These are phyloP conservation scores for Onychomys torridus DNA, from an alignment of 2,797 vertebrate species.

Conservation along the genomic window DNA sequence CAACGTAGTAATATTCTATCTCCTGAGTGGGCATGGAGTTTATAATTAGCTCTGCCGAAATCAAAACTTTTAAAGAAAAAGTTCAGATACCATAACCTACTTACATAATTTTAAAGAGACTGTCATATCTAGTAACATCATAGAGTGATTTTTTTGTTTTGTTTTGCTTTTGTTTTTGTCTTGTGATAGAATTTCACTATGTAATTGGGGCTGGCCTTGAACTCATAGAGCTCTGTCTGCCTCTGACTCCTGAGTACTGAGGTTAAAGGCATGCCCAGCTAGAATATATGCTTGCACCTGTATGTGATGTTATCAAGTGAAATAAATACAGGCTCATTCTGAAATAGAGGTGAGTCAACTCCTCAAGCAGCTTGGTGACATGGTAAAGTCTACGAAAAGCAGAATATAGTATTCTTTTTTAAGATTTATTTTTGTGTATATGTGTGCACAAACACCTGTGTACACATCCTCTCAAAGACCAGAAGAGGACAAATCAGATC, in stretches of 20 bases:
- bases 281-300: background rate
- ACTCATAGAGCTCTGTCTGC: background rate
- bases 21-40: background rate
- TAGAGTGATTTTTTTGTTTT: background rate
- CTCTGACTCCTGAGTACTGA: background rate
- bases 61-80: background rate
- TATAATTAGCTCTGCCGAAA: constrained; percentile 16
- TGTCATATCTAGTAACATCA: background rate
- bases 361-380: background rate
- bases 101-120: constrained; percentile 14
- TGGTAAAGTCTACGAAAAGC: background rate
- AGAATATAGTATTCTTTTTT: background rate
- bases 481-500: background rate
- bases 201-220: background rate
- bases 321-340: background rate
- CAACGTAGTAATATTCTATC: background rate
- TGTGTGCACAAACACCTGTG: background rate
- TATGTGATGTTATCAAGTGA: background rate
- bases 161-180: background rate
- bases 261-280: background rate
- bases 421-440: background rate
- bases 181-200: background rate
- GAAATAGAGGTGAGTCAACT: background rate
- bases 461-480: background rate
- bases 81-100: background rate